Base-by-base conservation (phyloP, 2,888 invertebrate species). In the Biston betularia region DNA sequence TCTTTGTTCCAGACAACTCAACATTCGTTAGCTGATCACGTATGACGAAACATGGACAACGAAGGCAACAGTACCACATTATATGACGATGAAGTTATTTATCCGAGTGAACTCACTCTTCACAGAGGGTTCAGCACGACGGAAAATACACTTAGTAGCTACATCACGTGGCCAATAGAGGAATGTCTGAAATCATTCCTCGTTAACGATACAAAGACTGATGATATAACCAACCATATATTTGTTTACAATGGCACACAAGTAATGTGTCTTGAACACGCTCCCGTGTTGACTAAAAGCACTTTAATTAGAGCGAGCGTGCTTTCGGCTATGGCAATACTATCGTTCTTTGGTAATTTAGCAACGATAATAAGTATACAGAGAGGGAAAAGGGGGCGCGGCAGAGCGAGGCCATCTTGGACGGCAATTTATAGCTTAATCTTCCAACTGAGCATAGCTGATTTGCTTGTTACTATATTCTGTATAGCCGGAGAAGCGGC, bases 391-490 rank as follows among this genome's bases (percentile, higher is more conserved):
- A 88, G 95, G 24, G 92, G 94, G 34, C 87, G 95, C 10, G 89
- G 95, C 24, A 88, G 94, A 70, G 93, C 95, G 0, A 92, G 95
- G 10, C 95, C 96, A 24, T 95, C 94, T 10, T 96, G 95, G 94
- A 96, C 96, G 44, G 96, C 96, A 0, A 96, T 96, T 72, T 97
- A 97, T 79, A 96, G 96, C 54, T 89, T 97, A 52, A 97, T 97
- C 78, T 95, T 97, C 61, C 97, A 97, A 82, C 90, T 98, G n/a
- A 97, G 97, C 12, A 94, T 97, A 57, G 97, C 97, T 1, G 97
- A 98, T 88, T 92, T 97, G 14, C 89, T 97, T 35, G 97, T 98
- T 6, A 97, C 97, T 0, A 91, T 97, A 54, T 97, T 97, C 86
- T 97, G 97, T 82, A 95, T 97, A 70, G 95, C 96, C 5, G 97